Evolutionary conservation across 2,113 vertebrate species (phyloP).

Genomic region (Bufo gargarizans): DNA sequence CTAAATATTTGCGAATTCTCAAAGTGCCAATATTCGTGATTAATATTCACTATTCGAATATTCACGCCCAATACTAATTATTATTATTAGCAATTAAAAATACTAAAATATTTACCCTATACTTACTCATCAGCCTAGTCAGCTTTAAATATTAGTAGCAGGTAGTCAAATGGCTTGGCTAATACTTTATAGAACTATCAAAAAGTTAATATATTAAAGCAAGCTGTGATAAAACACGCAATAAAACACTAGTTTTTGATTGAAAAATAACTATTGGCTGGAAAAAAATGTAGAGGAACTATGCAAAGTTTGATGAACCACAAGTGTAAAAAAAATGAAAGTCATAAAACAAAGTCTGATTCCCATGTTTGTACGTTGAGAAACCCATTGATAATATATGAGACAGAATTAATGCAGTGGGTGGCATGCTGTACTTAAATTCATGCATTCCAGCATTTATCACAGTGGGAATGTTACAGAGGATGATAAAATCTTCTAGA

Average conservation of each 20-base stretch:
- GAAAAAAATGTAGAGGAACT: not conserved
- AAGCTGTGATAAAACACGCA: no score
- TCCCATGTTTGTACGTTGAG: slow-evolving; percentile 73
- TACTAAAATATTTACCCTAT: no score
- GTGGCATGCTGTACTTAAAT: slow-evolving; percentile 66
- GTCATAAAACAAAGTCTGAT: slow-evolving; percentile 62
- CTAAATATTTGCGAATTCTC: no score
- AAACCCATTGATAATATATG: slow-evolving; percentile 71
- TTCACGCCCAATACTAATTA: no score
- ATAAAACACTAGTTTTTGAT: not conserved
- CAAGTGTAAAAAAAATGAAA: slow-evolving; percentile 68
- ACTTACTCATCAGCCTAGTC: no score
- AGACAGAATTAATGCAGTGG: slow-evolving; percentile 73
- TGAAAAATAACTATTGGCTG: not conserved
- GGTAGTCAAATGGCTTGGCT: no score
- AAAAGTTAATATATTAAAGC: no score
- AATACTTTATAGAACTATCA: no score
- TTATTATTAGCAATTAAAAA: no score
- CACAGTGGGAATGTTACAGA: slow-evolving; percentile 74
- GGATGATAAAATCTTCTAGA: slow-evolving; percentile 66
- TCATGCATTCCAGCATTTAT: slow-evolving; percentile 75
- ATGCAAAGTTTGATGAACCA: slow-evolving; percentile 68
- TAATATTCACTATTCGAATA: no score
- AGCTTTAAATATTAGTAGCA: no score
- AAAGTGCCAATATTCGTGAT: no score